These are phyloP conservation scores for Bufo gargarizans DNA, from an alignment of 2,113 vertebrate genomes.

Conservation along the genomic window DNA sequence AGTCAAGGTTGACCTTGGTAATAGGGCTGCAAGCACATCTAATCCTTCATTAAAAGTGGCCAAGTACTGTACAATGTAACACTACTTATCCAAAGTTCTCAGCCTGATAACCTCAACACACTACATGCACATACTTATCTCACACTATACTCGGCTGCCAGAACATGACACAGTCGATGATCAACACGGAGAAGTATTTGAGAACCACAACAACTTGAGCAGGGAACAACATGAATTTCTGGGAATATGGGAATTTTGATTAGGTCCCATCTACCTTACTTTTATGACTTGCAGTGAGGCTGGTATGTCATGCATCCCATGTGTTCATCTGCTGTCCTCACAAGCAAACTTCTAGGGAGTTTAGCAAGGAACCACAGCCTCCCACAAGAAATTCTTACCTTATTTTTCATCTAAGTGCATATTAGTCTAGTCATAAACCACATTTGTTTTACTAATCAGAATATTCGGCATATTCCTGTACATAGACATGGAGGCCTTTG, in stretches of 20 bases:
- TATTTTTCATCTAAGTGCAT: constrained; percentile 18
- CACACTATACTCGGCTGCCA: not conserved
- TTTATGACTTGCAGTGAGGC: not conserved
- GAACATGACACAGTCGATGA: not conserved
- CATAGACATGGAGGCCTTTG: not conserved
- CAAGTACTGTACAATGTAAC: not conserved
- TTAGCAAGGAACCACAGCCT: constrained; percentile 42
- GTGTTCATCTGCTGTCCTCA: constrained; percentile 21
- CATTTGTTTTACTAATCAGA: constrained; percentile 13
- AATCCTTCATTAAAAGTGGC: not conserved
- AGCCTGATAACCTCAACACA: not conserved
- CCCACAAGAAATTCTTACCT: constrained; percentile 44
- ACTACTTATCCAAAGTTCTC: not conserved
- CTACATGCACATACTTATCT: not conserved
- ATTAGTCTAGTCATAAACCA: constrained; percentile 29
- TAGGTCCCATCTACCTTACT: constrained; percentile 1
- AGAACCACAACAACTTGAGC: not conserved
- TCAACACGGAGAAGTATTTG: not conserved
- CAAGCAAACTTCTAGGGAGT: constrained; percentile 27
- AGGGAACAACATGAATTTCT: not conserved
- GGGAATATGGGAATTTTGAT: not conserved
- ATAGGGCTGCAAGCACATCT: too few relatives aligned
- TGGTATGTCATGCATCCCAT: constrained; percentile 33
- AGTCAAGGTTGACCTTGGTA: too few relatives aligned
- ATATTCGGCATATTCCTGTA: not conserved